A percentile compares a stretch with the other conserved stretches of the same genome.
These are phyloP conservation scores for Gadopsis marmoratus DNA, from an alignment of 2,797 vertebrate genomes.

Conservation along the genomic window DNA sequence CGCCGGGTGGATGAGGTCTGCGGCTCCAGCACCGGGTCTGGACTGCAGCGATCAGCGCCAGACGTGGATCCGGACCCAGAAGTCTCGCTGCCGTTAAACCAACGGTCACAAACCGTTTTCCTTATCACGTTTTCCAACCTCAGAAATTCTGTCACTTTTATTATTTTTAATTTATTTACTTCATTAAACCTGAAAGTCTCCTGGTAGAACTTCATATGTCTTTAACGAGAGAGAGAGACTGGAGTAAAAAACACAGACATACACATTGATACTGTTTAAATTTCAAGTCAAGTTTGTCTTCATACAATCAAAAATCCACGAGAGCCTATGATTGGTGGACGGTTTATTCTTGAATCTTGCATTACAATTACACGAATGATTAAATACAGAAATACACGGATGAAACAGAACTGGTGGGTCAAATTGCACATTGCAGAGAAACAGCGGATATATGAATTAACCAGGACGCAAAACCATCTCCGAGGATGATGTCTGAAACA, in stretches of 20 bases:
- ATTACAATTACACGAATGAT: neutral
- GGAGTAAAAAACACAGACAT: neutral
- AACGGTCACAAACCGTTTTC: too few relatives aligned
- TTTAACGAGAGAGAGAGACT: neutral
- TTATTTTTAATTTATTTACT: too few relatives aligned
- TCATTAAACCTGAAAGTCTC: too few relatives aligned
- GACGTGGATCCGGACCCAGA: too few relatives aligned
- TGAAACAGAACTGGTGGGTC: neutral
- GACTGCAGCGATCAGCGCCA: too few relatives aligned
- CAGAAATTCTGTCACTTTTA: neutral
- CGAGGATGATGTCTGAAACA: neutral
- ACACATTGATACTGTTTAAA: neutral
- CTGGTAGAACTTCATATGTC: neutral
- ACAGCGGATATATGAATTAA: neutral
- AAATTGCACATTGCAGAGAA: neutral
- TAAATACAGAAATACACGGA: neutral
- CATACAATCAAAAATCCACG: neutral
- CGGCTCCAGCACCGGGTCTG: too few relatives aligned
- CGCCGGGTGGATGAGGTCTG: constrained; percentile 50
- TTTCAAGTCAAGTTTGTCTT: neutral
- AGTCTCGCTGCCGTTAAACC: too few relatives aligned
- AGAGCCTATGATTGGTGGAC: neutral
- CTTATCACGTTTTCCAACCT: neutral
- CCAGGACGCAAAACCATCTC: too few relatives aligned
- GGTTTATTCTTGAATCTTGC: neutral